phyloP scores from a whole-genome alignment of 2,888 invertebrate species.

The Eubasilissa splendida region DNA sequence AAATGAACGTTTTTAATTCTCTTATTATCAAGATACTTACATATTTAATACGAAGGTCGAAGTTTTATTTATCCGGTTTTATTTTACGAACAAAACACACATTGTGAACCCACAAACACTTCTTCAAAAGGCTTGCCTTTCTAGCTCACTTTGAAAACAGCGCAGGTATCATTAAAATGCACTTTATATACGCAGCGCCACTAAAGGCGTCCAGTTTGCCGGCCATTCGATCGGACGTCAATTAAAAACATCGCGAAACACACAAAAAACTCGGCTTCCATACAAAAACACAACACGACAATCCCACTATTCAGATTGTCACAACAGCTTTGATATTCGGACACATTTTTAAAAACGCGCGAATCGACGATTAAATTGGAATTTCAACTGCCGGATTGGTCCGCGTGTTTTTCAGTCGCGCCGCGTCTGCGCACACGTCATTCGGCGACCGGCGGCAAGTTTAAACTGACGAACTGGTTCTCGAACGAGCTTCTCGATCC shows the following conservation, averaged over 20 bases:
- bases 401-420: constrained; percentile 33
- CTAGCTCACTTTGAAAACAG: constrained; percentile 11
- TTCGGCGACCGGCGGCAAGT: constrained; percentile 39
- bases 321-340: constrained; percentile 3
- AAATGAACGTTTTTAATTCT: neutral
- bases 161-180: constrained; percentile 21
- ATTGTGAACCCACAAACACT: constrained; percentile 11
- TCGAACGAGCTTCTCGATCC: constrained; percentile 40
- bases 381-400: constrained; percentile 16
- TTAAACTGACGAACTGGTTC: constrained; percentile 47
- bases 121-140: neutral
- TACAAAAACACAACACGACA: neutral
- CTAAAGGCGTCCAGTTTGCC: constrained; percentile 28
- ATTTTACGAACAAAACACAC: neutral
- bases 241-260: constrained; percentile 38
- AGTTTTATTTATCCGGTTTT: neutral
- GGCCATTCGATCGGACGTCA: constrained; percentile 35
- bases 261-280: constrained; percentile 11
- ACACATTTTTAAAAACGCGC: constrained; percentile 24
- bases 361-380: neutral
- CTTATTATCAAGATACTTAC: neutral
- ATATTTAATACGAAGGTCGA: too few species aligned
- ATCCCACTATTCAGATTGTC: neutral
- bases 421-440: constrained; percentile 21
- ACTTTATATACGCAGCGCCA: constrained; percentile 26